A percentile compares a stretch with the other conserved stretches of the same genome.
phyloP scores from a whole-genome alignment of 37 sponge, comb jelly and placozoan species.

The Halisarca cf. caerulea region DNA sequence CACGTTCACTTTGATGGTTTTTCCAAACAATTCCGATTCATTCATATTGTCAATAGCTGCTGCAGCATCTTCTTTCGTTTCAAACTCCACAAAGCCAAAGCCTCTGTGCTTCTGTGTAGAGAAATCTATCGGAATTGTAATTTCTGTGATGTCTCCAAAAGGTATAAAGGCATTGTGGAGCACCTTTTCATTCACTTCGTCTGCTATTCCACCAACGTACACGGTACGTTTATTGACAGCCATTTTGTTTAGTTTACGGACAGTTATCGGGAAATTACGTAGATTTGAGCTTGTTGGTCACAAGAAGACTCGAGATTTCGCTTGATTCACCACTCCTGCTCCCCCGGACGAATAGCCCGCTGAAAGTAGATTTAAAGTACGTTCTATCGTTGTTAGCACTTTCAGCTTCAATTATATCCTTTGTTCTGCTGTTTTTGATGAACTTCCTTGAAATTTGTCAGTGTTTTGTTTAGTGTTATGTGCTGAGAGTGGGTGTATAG shows the following conservation, averaged over 20 bases:
- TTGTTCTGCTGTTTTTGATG: no score
- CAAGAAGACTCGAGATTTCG: no score
- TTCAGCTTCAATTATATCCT: no score
- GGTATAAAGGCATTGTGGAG: slow-evolving; percentile 97
- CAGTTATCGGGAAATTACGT: neutral
- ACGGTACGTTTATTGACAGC: slow-evolving; percentile 77
- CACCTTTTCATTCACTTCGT: slow-evolving; percentile 97
- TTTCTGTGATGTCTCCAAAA: slow-evolving; percentile 96
- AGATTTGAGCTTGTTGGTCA: neutral
- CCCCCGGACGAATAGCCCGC: no score
- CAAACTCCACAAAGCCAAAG: slow-evolving; percentile 98
- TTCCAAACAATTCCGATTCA: slow-evolving; percentile 93
- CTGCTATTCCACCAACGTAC: slow-evolving; percentile 94
- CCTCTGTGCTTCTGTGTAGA: slow-evolving; percentile 91
- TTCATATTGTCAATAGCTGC: slow-evolving; percentile 99
- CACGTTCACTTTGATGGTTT: slow-evolving; percentile 88
- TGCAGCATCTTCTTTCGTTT: slow-evolving; percentile 91
- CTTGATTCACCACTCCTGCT: no score
- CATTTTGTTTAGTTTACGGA: slow-evolving; percentile 16
- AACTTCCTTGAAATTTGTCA: no score
- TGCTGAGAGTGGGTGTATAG: no score
- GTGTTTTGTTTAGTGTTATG: no score
- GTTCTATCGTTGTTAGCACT: no score
- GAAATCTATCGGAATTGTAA: slow-evolving; percentile 94
- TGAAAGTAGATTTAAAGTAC: no score